Conservation (phyloP, 2,888 invertebrate genomes). For the Pristionchus exspectatus region DNA sequence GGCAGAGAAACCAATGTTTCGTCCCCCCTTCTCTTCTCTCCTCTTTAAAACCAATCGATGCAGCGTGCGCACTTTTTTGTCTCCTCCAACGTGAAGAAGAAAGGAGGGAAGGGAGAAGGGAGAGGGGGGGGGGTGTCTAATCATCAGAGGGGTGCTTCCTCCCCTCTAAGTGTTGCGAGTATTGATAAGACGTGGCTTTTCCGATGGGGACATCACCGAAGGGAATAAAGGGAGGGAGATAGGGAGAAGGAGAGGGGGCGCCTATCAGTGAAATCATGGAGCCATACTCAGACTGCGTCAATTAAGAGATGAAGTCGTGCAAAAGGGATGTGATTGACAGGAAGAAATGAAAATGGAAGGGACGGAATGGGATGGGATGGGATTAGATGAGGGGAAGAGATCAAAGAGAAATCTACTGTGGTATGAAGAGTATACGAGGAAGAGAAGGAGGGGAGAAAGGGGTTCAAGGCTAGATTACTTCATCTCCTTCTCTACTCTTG, state of each 20-base stretch:
- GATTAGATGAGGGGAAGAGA: slow-evolving; percentile 8
- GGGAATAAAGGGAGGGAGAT: slow-evolving; percentile 12
- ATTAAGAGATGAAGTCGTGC: background rate
- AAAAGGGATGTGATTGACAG: slow-evolving; percentile 43
- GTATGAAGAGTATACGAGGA: slow-evolving; percentile 1
- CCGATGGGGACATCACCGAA: background rate
- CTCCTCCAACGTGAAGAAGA: slow-evolving; percentile 11
- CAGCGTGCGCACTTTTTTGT: slow-evolving; percentile 39
- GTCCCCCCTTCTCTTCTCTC: background rate
- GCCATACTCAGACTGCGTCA: slow-evolving; percentile 1
- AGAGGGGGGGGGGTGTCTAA: background rate
- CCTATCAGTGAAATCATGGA: slow-evolving; percentile 45
- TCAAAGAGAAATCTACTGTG: background rate
- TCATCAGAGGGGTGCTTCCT: slow-evolving; percentile 10
- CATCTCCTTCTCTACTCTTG: background rate
- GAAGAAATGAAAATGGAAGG: background rate
- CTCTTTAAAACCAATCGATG: slow-evolving; percentile 33
- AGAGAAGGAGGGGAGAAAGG: background rate
- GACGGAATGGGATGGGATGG: background rate
- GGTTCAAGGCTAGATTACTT: slow-evolving; percentile 41
- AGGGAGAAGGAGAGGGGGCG: background rate
- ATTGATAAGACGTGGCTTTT: slow-evolving; percentile 17
- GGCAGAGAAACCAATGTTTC: slow-evolving; percentile 8
- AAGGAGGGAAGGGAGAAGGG: background rate
- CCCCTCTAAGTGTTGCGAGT: slow-evolving; percentile 31